Base-by-base conservation (phyloP, 2,888 invertebrate species). In the Serrognathus titanus region DNA sequence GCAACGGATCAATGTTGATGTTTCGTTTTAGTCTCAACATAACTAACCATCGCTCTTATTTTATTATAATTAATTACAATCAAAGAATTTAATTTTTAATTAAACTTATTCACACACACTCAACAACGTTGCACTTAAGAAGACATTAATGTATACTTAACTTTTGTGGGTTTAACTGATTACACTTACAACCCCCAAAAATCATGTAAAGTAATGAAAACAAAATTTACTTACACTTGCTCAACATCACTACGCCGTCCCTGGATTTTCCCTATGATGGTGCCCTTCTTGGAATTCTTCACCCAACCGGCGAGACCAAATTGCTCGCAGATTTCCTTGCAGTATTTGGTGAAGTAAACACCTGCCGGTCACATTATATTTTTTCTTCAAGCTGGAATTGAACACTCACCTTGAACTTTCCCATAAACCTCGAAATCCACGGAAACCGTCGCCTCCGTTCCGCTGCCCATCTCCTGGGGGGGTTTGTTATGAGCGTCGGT, bases 401-500 rank as follows among this genome's bases (percentile, higher is more conserved):
- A 39, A 11, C 12, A 7, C 13, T 10, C 1, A 93, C 94, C 94
- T 87, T 94, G 94, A 38, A 94, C 94, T 79, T 90, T 88, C 55
- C 94, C 94, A 72, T 83, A 93, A 57, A 94, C 92, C 79, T 94
- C 94, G 73, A 94, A 94, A 70, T 94, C 94, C 41, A 92, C 90
- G 39, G 92, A 90, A 43, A 89, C 85, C 64, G 90, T 79, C 54
- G 82, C 81, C 68, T 83, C 85, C 59, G 81, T 78, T 36, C 63
- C 63, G 51, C 53, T 50, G 12, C 59, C 59, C 59, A 59, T 59
- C 46, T 49, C 38, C 37, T 10, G 6, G 31, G 16, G 36, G 13
- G 35, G 11, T 11, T 37, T 12, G 2, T 36, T 2, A 35, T 7
- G 35, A 13, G 12, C n/a, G 12, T 24, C 11, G 16, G 9, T 9